Conservation (phyloP, 2,797 vertebrate species). For the Gallinago stenura region DNA sequence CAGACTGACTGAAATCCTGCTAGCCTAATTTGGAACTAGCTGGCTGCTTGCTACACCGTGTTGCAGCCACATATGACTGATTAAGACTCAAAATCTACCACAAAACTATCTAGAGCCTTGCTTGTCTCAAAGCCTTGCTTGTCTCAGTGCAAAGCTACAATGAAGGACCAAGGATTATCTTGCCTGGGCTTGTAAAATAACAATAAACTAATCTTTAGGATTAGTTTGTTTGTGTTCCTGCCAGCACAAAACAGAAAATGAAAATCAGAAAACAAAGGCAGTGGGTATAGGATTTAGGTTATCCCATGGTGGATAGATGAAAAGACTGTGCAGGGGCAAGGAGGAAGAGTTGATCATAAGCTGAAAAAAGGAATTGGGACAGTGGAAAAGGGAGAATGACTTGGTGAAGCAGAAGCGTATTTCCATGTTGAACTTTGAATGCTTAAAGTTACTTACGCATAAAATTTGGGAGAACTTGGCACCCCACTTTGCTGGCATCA, state of each 20-base stretch:
- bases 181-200: not conserved
- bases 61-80: not conserved
- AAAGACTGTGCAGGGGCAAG: not conserved
- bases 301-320: not conserved
- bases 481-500: not conserved
- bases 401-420: not conserved
- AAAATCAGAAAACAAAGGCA: not conserved
- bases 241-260: not conserved
- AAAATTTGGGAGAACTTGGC: not conserved
- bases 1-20: not conserved
- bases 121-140: not conserved
- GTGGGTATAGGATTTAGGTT: not conserved
- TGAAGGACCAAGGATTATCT: not conserved
- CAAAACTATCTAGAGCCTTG: not conserved
- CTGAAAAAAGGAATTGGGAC: not conserved
- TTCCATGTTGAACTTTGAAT: not conserved
- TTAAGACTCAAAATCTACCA: not conserved
- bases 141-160: not conserved
- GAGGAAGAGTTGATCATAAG: not conserved
- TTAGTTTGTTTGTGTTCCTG: not conserved
- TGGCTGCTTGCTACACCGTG: not conserved
- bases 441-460: not conserved
- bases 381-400: not conserved
- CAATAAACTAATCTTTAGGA: not conserved
- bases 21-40: not conserved